Percentiles rank a stretch among this genome's conserved stretches.
Evolutionary conservation across 2,797 vertebrate species (phyloP).

Genomic region (Onychomys torridus): DNA sequence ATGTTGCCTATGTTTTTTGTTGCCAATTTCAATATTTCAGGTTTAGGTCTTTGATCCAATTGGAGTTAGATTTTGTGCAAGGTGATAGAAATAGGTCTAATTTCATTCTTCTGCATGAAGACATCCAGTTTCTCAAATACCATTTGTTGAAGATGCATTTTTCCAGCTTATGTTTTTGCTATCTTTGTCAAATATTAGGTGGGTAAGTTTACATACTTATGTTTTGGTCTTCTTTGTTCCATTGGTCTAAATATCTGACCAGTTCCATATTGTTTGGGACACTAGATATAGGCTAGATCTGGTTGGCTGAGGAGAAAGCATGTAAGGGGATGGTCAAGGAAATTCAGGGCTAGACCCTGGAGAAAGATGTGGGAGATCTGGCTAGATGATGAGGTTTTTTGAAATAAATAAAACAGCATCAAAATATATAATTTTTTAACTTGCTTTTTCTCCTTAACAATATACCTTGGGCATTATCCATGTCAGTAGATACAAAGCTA

Average conservation of each 20-base stretch:
- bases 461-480: neutral
- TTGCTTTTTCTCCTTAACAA: constrained; percentile 51
- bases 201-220: neutral
- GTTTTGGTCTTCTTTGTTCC: neutral
- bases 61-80: neutral
- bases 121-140: neutral
- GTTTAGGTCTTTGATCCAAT: neutral
- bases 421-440: neutral
- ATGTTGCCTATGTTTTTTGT: neutral
- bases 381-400: neutral
- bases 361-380: neutral
- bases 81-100: neutral
- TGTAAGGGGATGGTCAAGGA: neutral
- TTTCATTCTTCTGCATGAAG: neutral
- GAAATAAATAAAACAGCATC: constrained; percentile 13
- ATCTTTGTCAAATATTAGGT: neutral
- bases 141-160: neutral
- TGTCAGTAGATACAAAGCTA: constrained; percentile 4
- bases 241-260: neutral
- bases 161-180: neutral
- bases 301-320: neutral
- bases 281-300: neutral
- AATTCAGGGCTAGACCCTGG: neutral
- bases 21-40: neutral
- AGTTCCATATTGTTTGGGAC: neutral